phyloP scores from a whole-genome alignment of 35 echinoderm and acorn worm genomes.

The Diadema setosum region DNA sequence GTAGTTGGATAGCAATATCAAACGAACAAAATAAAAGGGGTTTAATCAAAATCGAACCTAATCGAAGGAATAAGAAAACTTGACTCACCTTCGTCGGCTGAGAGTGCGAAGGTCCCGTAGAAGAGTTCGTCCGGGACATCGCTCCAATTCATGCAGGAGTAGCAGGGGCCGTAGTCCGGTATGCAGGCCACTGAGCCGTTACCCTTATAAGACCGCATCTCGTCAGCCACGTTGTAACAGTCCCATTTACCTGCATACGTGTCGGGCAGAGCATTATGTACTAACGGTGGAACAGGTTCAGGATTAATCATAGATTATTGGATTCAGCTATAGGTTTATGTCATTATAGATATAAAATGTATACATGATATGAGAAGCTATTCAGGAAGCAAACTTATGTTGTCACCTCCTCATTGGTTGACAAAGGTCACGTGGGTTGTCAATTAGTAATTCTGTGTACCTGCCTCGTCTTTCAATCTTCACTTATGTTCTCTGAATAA shows the following conservation, averaged over 20 bases:
- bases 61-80: too few relatives aligned
- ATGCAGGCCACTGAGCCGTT: background rate
- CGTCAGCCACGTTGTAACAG: background rate
- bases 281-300: background rate
- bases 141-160: constrained; percentile 20
- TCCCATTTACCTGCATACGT: background rate
- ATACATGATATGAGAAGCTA: background rate
- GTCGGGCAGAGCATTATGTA: background rate
- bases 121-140: background rate
- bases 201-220: background rate
- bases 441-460: too few relatives aligned
- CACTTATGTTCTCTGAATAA: too few relatives aligned
- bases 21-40: too few relatives aligned
- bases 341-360: background rate
- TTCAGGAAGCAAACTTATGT: background rate
- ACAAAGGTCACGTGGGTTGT: background rate
- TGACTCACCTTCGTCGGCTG: background rate
- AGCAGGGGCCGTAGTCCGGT: background rate
- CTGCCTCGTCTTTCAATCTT: too few relatives aligned
- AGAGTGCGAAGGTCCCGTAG: background rate
- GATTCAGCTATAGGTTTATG: background rate
- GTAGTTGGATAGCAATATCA: too few relatives aligned
- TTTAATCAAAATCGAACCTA: too few relatives aligned
- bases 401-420: background rate
- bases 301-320: background rate